Evolutionary conservation across 2,888 invertebrate species (phyloP).

Genomic region (Epicampocera succincta): DNA sequence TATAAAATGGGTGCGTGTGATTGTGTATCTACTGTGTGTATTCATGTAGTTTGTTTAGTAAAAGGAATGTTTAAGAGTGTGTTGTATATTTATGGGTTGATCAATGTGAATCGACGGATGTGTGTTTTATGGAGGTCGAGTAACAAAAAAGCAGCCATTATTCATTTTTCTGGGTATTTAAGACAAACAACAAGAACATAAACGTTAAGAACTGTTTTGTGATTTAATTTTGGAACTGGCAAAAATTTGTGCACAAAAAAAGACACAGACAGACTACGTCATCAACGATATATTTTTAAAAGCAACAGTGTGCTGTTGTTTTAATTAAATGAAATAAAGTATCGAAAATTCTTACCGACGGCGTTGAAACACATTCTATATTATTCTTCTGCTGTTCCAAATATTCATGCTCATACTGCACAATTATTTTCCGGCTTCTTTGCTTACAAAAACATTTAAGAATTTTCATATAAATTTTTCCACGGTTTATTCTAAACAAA

Average conservation of each 20-base stretch:
- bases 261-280: conserved; percentile 51
- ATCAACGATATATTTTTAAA: conserved; percentile 42
- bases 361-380: not conserved
- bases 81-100: conserved; percentile 77
- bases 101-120: conserved; percentile 79
- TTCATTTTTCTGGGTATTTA: conserved; percentile 76
- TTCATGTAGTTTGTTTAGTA: conserved; percentile 2
- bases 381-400: not conserved
- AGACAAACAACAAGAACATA: conserved; percentile 47
- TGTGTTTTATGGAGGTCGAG: conserved; percentile 78
- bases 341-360: conserved; percentile 45
- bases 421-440: conserved; percentile 51
- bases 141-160: conserved; percentile 79
- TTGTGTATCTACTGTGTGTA: conserved; percentile 7
- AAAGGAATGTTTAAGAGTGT: conserved; percentile 68
- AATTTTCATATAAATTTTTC: conserved; percentile 34
- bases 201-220: conserved; percentile 34
- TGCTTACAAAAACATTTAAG: conserved; percentile 7
- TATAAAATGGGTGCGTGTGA: conserved; percentile 25
- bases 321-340: conserved; percentile 16
- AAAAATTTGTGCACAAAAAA: conserved; percentile 32
- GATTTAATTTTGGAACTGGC: conserved; percentile 56
- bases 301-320: conserved; percentile 58
- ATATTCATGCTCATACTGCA: not conserved
- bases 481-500: not conserved